These are phyloP conservation scores for Boleophthalmus pectinirostris DNA, from an alignment of 2,113 vertebrate genomes.

Conservation along the genomic window DNA sequence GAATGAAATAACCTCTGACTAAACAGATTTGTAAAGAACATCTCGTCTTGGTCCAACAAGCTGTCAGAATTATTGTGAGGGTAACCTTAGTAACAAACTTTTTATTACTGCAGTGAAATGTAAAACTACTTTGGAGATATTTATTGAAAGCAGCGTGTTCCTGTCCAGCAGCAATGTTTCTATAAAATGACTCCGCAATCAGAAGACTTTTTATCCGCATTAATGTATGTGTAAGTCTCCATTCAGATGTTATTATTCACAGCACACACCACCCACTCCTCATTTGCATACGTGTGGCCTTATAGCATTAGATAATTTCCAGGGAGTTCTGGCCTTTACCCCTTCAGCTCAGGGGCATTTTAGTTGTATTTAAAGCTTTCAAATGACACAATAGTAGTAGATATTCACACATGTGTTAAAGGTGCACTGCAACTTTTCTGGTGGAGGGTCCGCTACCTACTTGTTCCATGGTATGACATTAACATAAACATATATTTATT, in stretches of 20 bases:
- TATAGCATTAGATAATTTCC: slow-evolving; percentile 21
- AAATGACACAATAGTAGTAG: slow-evolving; percentile 5
- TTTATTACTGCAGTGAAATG: not conserved
- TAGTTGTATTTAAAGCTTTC: slow-evolving; percentile 9
- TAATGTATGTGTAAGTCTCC: slow-evolving; percentile 14
- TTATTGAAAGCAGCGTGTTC: not conserved
- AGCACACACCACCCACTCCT: slow-evolving; percentile 6
- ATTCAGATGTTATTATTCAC: slow-evolving; percentile 16
- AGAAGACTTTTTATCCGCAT: slow-evolving; percentile 5
- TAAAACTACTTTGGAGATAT: not conserved
- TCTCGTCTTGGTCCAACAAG: not conserved
- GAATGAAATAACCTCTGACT: not conserved
- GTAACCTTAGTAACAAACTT: too few relatives aligned
- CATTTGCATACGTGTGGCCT: slow-evolving; percentile 23
- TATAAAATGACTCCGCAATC: not conserved
- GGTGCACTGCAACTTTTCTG: too few relatives aligned
- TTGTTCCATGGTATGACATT: too few relatives aligned
- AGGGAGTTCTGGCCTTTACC: not conserved
- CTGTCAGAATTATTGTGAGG: not conserved
- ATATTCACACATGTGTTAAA: not conserved
- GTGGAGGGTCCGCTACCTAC: too few relatives aligned
- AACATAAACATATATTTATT: too few relatives aligned
- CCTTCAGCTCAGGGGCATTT: slow-evolving; percentile 28
- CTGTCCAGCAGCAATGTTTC: not conserved
- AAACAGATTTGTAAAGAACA: not conserved